Conservation (phyloP, 1,140 invertebrate genomes). For the Bombus polaris region DNA sequence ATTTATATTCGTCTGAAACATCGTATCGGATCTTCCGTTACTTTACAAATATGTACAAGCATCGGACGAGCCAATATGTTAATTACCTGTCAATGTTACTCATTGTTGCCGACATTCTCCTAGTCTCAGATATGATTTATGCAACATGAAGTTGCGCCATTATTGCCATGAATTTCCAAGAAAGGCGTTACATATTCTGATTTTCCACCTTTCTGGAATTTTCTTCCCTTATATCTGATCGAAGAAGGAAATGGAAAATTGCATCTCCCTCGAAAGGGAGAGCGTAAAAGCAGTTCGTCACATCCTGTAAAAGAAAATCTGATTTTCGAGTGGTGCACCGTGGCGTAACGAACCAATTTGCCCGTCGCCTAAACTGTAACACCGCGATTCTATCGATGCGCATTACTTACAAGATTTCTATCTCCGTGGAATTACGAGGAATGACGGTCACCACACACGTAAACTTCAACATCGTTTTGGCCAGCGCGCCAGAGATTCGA, state of each 20-base stretch:
- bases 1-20: too few species aligned
- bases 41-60: too few species aligned
- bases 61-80: neutral
- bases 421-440: slow-evolving; percentile 41
- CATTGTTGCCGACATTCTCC: neutral
- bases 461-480: neutral
- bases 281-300: slow-evolving; percentile 58
- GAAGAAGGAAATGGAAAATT: neutral
- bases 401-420: slow-evolving; percentile 32
- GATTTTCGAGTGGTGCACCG: slow-evolving; percentile 25
- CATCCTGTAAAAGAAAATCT: slow-evolving; percentile 63
- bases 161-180: neutral
- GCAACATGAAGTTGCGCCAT: too few species aligned
- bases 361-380: slow-evolving; percentile 25
- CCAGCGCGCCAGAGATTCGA: neutral
- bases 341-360: slow-evolving; percentile 62
- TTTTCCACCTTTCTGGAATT: neutral
- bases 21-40: too few species aligned
- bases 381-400: slow-evolving; percentile 14
- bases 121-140: neutral
- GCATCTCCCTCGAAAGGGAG: neutral
- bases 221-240: neutral
- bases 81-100: neutral
- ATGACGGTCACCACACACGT: slow-evolving; percentile 34
- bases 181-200: too few species aligned